Evolutionary conservation across 2,797 vertebrate species (phyloP), one percentile per base, ranked within the genome.

Genomic region (Heterohyrax brucei): DNA sequence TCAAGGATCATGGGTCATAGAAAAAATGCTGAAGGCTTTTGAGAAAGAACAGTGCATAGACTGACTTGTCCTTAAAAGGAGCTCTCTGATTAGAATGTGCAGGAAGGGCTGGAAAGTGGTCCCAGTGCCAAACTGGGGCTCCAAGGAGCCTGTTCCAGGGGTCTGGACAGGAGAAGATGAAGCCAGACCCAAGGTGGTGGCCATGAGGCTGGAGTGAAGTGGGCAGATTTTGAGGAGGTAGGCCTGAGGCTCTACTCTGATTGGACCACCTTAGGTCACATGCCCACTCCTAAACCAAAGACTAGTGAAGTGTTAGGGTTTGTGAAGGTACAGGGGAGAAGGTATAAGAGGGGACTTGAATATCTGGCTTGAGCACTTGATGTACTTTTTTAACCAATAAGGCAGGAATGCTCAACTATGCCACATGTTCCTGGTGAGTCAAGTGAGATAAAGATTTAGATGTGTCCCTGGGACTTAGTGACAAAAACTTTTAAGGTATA

Each of bases 161-260:
- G 33, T 87, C 90, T 80, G 46, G 81, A 64, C 76, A 79, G 89
- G 81, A n/a, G 50, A 28, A 75, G 28, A 75, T 91, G 61, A 84
- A 88, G 19, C 18, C 59, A 68, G 48, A 75, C 24, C 24, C 22
- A 88, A 16, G 26, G 10, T 33, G 44, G 64, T 46, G 14, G 62
- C 68, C 30, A 73, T 85, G 33, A 93, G 59, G 19, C 84, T 80
- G 77, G 48, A 94, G 75, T 86, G 76, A 96, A 94, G 78, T 73
- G 53, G 19, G 50, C 70, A 64, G 73, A 26, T 28, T 70, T 21
- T 14, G 56, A 89, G 24, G 18, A 46, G 19, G 18, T 50, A 64
- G 22, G 33, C 68, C 50, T 59, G 76, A 39, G 44, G 44, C 7
- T 64, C 62, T 64, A 28, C 26, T 64, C 26, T 26, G 62, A 64